A percentile compares a stretch with the other conserved stretches of the same genome.
These are phyloP conservation scores for Sebastes variabilis DNA, from an alignment of 2,797 vertebrate species.

Conservation along the genomic window DNA sequence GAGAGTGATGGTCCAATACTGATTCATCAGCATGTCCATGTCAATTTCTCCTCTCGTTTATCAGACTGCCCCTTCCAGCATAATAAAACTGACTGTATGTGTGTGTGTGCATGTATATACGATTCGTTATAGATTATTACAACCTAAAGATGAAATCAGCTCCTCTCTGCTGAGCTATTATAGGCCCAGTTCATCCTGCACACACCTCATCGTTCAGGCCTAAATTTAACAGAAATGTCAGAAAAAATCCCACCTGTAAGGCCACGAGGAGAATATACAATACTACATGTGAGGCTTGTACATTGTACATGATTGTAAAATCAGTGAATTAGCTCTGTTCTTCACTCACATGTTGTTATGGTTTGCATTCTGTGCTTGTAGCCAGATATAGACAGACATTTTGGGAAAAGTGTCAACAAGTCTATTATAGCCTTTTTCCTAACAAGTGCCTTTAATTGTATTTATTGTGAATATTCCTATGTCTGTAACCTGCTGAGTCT, in stretches of 20 bases:
- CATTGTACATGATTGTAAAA: too few species aligned
- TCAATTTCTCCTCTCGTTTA: constrained; percentile 59
- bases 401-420: too few species aligned
- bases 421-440: too few species aligned
- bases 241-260: background rate
- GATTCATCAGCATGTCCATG: constrained; percentile 75
- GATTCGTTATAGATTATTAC: constrained; percentile 48
- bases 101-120: background rate
- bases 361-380: too few species aligned
- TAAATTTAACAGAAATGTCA: background rate
- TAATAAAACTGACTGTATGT: constrained; percentile 33
- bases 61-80: constrained; percentile 59
- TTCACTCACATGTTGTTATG: too few species aligned
- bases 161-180: background rate
- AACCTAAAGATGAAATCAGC: constrained; percentile 39
- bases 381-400: too few species aligned
- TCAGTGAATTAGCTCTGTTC: too few species aligned
- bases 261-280: background rate
- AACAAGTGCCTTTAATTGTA: too few species aligned
- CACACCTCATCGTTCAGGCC: background rate
- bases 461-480: too few species aligned
- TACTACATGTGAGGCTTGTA: too few species aligned
- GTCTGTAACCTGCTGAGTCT: too few species aligned
- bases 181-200: background rate
- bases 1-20: constrained; percentile 75